A percentile compares a stretch with the other conserved stretches of the same genome.
phyloP scores from a whole-genome alignment of 2,888 invertebrate species.

The Microctonus aethiopoides region DNA sequence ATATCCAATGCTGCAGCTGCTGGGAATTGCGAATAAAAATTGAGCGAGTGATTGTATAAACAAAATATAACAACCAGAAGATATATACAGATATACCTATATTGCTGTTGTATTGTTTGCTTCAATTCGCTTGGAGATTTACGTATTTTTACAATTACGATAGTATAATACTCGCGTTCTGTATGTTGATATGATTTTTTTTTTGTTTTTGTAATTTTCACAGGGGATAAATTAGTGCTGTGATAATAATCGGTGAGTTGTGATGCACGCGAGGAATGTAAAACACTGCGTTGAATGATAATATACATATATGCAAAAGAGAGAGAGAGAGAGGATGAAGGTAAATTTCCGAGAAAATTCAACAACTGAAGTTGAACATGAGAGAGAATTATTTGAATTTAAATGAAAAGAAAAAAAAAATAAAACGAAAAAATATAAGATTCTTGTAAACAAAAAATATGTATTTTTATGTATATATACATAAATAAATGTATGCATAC shows the following conservation, averaged over 20 bases:
- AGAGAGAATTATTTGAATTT: constrained; percentile 18
- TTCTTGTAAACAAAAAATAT: constrained; percentile 42
- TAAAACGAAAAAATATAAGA: constrained; percentile 17
- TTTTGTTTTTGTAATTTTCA: neutral
- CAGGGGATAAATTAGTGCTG: neutral
- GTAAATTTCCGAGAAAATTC: constrained; percentile 10
- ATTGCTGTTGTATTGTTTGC: constrained; percentile 23
- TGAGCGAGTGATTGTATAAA: constrained; percentile 4
- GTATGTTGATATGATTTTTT: neutral
- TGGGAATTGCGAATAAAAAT: constrained; percentile 35
- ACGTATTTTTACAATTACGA: constrained; percentile 16
- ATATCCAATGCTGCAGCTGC: neutral
- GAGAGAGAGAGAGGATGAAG: neutral
- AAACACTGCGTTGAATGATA: constrained; percentile 14
- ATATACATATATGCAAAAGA: constrained; percentile 31
- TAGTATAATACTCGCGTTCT: neutral
- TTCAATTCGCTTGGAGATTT: constrained; percentile 18
- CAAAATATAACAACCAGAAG: constrained; percentile 1
- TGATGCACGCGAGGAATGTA: neutral
- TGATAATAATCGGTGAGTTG: neutral
- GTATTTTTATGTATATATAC: neutral
- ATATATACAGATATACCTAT: neutral
- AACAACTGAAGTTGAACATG: constrained; percentile 12
- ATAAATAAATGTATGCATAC: neutral
- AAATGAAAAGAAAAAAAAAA: constrained; percentile 16